A percentile compares a stretch with the other conserved stretches of the same genome.
These are phyloP conservation scores for Myiotriccus ornatus DNA, from an alignment of 2,797 vertebrate genomes.

Conservation along the genomic window DNA sequence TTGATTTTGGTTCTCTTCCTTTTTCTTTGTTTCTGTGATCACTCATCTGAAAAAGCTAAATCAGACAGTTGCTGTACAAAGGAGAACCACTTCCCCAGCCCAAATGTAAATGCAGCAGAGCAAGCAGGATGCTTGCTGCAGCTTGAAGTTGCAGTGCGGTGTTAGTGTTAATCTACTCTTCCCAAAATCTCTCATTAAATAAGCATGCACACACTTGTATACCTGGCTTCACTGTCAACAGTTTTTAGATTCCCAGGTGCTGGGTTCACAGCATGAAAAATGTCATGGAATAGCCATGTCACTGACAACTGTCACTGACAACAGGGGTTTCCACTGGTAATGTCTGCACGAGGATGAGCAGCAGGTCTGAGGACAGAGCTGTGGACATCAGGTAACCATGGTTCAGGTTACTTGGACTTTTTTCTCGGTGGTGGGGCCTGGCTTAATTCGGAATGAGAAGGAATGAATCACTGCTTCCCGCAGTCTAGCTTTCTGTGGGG, in stretches of 20 bases:
- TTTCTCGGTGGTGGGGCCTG: not conserved
- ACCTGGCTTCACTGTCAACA: not conserved
- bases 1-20: not conserved
- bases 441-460: not conserved
- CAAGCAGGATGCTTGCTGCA: not conserved
- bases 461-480: not conserved
- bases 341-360: not conserved
- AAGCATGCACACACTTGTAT: not conserved
- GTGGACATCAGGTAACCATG: rapidly evolving
- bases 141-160: not conserved
- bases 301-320: not conserved
- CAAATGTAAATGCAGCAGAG: rapidly evolving
- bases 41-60: not conserved
- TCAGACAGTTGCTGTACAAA: not conserved
- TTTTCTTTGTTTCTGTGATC: not conserved
- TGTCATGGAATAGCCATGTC: not conserved
- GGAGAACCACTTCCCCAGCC: not conserved
- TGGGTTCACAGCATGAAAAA: not conserved
- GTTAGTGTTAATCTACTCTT: not conserved
- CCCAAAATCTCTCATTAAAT: not conserved
- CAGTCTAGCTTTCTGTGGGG: not conserved
- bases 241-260: not conserved
- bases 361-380: not conserved
- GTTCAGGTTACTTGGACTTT: not conserved
- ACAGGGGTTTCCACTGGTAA: not conserved